Percentiles rank a stretch among this genome's conserved stretches.
These are phyloP conservation scores for Eufriesea mexicana DNA, from an alignment of 1,140 invertebrate species.

Conservation along the genomic window DNA sequence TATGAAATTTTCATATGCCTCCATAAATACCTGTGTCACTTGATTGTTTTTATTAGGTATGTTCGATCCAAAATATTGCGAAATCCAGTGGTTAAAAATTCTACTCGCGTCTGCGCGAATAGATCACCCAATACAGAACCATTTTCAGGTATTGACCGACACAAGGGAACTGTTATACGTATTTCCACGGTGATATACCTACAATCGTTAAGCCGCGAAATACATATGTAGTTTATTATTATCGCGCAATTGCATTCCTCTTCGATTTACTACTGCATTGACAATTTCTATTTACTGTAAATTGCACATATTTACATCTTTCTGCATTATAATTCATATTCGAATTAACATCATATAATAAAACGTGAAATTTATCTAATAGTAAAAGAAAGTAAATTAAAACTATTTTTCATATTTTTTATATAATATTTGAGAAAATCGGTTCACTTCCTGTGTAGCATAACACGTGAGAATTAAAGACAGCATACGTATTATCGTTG, in stretches of 20 bases:
- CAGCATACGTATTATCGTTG: background rate
- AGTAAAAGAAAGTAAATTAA: no score
- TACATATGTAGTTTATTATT: background rate
- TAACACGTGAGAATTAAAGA: no score
- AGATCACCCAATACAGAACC: background rate
- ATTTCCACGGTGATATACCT: background rate
- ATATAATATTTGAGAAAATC: no score
- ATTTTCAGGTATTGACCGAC: slow-evolving; percentile 14
- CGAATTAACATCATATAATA: background rate
- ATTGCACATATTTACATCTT: background rate
- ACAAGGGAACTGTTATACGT: background rate
- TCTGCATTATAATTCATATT: background rate
- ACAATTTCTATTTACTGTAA: background rate
- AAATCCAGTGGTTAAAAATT: background rate
- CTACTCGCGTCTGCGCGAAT: slow-evolving; percentile 1
- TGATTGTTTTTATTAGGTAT: background rate
- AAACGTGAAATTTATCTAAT: no score
- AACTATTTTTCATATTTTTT: no score
- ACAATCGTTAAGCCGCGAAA: background rate
- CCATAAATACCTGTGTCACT: background rate
- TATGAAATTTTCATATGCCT: background rate
- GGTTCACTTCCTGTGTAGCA: no score
- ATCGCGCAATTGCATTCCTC: background rate
- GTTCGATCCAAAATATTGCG: background rate
- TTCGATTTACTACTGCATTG: background rate